A percentile compares a stretch with the other conserved stretches of the same genome.
Conservation (phyloP, 2,113 vertebrate species). For the Forbesichthys agassizii region DNA sequence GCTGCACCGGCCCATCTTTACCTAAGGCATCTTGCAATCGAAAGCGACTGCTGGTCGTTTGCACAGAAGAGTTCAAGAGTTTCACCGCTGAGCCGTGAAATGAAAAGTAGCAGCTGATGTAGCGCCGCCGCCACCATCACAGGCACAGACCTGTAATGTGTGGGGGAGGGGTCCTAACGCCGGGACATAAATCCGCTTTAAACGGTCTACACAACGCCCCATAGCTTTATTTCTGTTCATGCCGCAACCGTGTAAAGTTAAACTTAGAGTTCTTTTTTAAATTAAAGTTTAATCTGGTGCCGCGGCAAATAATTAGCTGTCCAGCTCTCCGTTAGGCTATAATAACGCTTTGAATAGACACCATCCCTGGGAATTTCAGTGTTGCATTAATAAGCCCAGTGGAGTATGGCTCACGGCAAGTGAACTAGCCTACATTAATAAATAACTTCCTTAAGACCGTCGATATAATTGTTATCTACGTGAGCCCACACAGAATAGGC, state of each 20-base stretch:
- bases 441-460: slow-evolving; percentile 23
- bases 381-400: slow-evolving; percentile 26
- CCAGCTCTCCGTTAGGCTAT: background rate
- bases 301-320: background rate
- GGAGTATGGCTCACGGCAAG: slow-evolving; percentile 7
- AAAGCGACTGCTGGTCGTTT: slow-evolving; percentile 58
- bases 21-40: slow-evolving; percentile 45
- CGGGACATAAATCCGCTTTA: slow-evolving; percentile 20
- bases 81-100: slow-evolving; percentile 81
- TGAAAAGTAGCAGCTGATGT: slow-evolving; percentile 80
- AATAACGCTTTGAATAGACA: background rate
- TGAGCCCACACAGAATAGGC: too few relatives aligned
- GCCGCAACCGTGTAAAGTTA: slow-evolving; percentile 33
- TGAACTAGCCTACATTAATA: slow-evolving; percentile 23
- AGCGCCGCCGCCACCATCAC: slow-evolving; percentile 41
- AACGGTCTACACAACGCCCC: slow-evolving; percentile 13
- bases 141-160: slow-evolving; percentile 57
- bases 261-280: background rate
- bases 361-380: background rate
- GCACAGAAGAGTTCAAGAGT: slow-evolving; percentile 70
- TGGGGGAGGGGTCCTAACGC: slow-evolving; percentile 56
- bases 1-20: slow-evolving; percentile 19
- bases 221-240: background rate
- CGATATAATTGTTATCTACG: slow-evolving; percentile 12
- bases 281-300: background rate